phyloP scores from a whole-genome alignment of 2,797 vertebrate species.

The Artibeus jamaicensis region DNA sequence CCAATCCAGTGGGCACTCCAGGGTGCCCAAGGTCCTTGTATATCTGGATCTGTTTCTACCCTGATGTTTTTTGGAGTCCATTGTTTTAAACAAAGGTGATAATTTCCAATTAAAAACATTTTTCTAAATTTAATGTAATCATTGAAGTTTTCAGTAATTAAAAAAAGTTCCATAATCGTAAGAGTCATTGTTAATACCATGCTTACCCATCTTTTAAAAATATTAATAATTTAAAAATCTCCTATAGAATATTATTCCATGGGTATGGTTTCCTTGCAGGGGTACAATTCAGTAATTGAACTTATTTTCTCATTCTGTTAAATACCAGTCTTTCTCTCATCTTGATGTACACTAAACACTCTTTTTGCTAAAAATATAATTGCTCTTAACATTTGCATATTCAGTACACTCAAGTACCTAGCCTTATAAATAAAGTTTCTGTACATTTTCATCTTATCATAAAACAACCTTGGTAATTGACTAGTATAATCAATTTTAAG shows the following conservation, averaged over 20 bases:
- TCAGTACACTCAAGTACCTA: background rate
- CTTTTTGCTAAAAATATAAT: background rate
- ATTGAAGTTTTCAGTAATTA: background rate
- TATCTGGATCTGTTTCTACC: background rate
- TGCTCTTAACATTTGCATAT: background rate
- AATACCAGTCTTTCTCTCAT: background rate
- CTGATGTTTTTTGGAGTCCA: background rate
- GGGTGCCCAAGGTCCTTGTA: background rate
- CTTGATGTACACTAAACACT: background rate
- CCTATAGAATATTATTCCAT: background rate
- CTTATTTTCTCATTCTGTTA: constrained; percentile 5
- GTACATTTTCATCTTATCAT: background rate
- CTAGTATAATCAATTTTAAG: background rate
- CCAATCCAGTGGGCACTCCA: background rate
- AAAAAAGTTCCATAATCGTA: background rate
- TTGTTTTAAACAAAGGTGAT: background rate
- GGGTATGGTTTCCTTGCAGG: background rate
- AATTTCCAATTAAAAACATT: background rate
- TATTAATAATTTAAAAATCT: background rate
- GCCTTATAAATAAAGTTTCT: background rate
- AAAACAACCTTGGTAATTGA: background rate
- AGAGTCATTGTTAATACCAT: background rate
- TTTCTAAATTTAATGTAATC: background rate
- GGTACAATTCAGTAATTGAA: background rate
- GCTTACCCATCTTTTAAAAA: background rate